Conservation (phyloP, 2,113 vertebrate genomes). For the Aix galericulata region DNA sequence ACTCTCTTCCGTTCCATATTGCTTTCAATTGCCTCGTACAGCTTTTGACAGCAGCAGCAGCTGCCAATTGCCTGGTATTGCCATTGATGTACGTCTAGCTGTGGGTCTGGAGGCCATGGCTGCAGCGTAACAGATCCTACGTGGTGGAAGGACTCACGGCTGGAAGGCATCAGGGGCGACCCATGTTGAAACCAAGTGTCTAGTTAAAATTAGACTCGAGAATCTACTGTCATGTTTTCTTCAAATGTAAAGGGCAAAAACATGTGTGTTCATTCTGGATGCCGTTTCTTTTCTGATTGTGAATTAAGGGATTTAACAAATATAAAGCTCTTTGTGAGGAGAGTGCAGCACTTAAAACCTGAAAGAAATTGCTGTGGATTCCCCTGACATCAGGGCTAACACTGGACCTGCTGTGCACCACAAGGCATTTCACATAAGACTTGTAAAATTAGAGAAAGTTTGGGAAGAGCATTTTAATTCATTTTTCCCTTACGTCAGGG, state of each 20-base stretch:
- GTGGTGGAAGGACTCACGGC: background rate
- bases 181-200: background rate
- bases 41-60: background rate
- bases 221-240: background rate
- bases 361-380: background rate
- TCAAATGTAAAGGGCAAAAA: background rate
- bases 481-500: background rate
- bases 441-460: background rate
- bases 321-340: background rate
- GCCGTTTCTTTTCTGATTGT: background rate
- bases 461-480: background rate
- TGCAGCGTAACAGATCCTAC: background rate
- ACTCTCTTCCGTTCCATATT: background rate
- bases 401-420: background rate
- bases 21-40: background rate
- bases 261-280: background rate
- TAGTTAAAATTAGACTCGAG: slow-evolving; percentile 1
- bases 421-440: background rate
- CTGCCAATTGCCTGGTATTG: background rate
- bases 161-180: background rate
- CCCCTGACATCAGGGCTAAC: background rate
- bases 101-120: background rate
- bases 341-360: background rate
- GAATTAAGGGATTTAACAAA: background rate
- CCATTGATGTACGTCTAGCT: background rate